A percentile compares a stretch with the other conserved stretches of the same genome.
phyloP scores from a whole-genome alignment of 1,140 invertebrate genomes.

The Hyphantria cunea region DNA sequence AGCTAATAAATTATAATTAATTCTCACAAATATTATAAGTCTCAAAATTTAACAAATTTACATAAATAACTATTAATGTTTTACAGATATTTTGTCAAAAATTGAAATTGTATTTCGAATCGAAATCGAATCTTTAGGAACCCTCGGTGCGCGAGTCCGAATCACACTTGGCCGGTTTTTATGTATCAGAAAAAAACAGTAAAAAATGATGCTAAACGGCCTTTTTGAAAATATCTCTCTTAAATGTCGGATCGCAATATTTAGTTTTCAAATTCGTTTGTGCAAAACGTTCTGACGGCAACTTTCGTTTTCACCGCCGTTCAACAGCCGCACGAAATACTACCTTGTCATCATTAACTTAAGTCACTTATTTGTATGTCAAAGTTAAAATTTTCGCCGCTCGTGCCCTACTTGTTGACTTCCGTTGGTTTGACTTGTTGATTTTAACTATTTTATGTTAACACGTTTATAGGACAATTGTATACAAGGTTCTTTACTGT shows the following conservation, averaged over 20 bases:
- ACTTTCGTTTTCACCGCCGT: conserved; percentile 73
- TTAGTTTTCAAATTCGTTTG: conserved; percentile 73
- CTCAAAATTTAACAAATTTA: too few relatives aligned
- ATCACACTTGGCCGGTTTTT: too few relatives aligned
- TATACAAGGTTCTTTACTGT: conserved; percentile 29
- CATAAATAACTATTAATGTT: too few relatives aligned
- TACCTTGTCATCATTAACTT: conserved; percentile 27
- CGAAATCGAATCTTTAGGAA: too few relatives aligned
- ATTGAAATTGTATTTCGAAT: too few relatives aligned
- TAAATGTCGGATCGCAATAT: conserved; percentile 54
- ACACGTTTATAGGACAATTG: conserved; percentile 53
- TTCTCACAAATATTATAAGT: too few relatives aligned
- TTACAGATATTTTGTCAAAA: too few relatives aligned
- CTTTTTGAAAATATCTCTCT: conserved; percentile 30
- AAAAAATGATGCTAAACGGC: neutral
- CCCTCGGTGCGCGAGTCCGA: too few relatives aligned
- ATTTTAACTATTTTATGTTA: conserved; percentile 71
- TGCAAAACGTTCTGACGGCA: conserved; percentile 65
- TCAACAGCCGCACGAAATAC: conserved; percentile 18
- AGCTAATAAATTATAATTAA: too few relatives aligned
- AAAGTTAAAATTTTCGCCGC: conserved; percentile 63
- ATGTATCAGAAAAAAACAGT: too few relatives aligned
- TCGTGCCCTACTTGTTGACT: conserved; percentile 66
- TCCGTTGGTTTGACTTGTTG: conserved; percentile 65
- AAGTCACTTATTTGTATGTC: conserved; percentile 39